These are phyloP conservation scores for Leuciscus idus DNA, from an alignment of 2,113 vertebrate species.

Conservation along the genomic window DNA sequence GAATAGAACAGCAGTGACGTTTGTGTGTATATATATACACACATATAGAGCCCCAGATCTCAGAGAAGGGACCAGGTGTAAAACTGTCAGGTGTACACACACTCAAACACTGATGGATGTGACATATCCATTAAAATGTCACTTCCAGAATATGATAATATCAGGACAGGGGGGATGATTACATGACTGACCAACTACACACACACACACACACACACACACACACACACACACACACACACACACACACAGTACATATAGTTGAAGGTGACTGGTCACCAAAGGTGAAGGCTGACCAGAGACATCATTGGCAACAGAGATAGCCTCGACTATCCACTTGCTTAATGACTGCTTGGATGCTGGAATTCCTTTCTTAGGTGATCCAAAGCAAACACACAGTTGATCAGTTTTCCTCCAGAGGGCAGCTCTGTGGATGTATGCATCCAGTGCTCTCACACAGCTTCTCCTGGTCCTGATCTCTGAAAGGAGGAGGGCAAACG, in stretches of 20 bases:
- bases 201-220: constrained; percentile 58
- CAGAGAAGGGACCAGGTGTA: neutral
- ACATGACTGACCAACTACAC: constrained; percentile 50
- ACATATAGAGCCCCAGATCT: neutral
- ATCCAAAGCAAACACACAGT: too few species aligned
- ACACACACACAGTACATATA: constrained; percentile 52
- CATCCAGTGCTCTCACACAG: too few species aligned
- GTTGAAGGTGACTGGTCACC: neutral
- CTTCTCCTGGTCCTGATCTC: too few species aligned
- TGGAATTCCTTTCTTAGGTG: too few species aligned
- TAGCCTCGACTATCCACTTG: too few species aligned
- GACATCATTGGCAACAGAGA: too few species aligned
- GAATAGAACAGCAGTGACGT: constrained; percentile 66
- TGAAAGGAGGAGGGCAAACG: too few species aligned
- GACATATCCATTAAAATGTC: constrained; percentile 37
- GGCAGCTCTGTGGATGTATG: too few species aligned
- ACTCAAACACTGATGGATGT: neutral
- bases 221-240: constrained; percentile 34
- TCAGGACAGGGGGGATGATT: constrained; percentile 50
- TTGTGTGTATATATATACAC: constrained; percentile 51
- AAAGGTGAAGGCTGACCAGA: too few species aligned
- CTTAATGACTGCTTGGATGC: too few species aligned
- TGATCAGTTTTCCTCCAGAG: too few species aligned
- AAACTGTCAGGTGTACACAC: neutral
- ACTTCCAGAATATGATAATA: constrained; percentile 55